Evolutionary conservation across 2,888 invertebrate genomes (phyloP).

Genomic region (Scaptomyza reducta): DNA sequence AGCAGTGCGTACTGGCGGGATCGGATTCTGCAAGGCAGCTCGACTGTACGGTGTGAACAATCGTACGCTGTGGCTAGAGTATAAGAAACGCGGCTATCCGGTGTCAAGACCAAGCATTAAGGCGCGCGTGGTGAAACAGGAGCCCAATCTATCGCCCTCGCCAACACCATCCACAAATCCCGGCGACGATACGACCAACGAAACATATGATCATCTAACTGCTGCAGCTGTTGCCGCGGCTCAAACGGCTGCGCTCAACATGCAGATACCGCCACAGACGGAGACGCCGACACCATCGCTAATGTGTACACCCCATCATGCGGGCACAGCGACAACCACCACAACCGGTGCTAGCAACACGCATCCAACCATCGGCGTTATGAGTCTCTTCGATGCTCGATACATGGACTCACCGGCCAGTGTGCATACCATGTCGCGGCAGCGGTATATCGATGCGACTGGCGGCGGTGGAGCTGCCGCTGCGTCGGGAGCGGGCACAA

Average conservation of each 20-base stretch:
- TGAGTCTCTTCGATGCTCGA: slow-evolving; percentile 89
- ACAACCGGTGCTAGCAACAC: slow-evolving; percentile 66
- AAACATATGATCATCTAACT: slow-evolving; percentile 83
- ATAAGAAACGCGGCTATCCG: slow-evolving; percentile 93
- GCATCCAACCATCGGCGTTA: slow-evolving; percentile 87
- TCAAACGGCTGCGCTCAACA: slow-evolving; percentile 83
- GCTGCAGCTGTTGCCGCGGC: slow-evolving; percentile 80
- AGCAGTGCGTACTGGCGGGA: slow-evolving; percentile 92
- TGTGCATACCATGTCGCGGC: slow-evolving; percentile 86
- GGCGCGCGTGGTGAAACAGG: slow-evolving; percentile 89
- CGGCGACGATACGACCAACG: slow-evolving; percentile 84
- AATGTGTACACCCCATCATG: slow-evolving; percentile 87
- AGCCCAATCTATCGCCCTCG: slow-evolving; percentile 87
- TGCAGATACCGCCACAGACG: slow-evolving; percentile 84
- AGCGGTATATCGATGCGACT: slow-evolving; percentile 83
- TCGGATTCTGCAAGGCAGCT: slow-evolving; percentile 94
- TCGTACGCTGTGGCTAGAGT: slow-evolving; percentile 93
- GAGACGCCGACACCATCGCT: slow-evolving; percentile 85
- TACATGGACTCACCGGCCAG: slow-evolving; percentile 88
- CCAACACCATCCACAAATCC: slow-evolving; percentile 83
- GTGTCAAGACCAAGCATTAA: slow-evolving; percentile 92
- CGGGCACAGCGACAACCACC: slow-evolving; percentile 46
- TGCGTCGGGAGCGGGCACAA: slow-evolving; percentile 76
- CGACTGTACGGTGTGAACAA: slow-evolving; percentile 93
- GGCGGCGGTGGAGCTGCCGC: slow-evolving; percentile 69